Percentiles rank a stretch among this genome's conserved stretches.
Conservation (phyloP, 2,113 vertebrate genomes). For the Dissostichus mawsoni region DNA sequence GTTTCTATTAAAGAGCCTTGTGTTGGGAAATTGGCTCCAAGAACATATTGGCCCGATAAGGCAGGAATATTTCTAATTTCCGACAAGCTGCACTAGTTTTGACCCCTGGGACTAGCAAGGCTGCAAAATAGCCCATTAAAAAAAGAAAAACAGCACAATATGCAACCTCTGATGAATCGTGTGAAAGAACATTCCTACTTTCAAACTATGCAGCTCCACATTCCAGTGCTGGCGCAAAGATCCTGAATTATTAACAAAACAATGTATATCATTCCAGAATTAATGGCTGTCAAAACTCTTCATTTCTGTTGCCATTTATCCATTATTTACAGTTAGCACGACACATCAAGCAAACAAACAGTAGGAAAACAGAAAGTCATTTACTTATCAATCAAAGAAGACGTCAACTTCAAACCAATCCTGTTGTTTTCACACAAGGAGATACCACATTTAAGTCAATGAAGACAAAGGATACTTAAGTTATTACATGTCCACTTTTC, state of each 20-base stretch:
- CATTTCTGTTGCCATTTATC: conserved; percentile 35
- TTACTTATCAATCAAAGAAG: conserved; percentile 16
- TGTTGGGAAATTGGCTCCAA: conserved; percentile 75
- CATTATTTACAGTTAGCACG: conserved; percentile 45
- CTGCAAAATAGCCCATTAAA: conserved; percentile 71
- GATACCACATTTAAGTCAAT: not conserved
- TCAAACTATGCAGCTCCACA: conserved; percentile 50
- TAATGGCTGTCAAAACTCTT: conserved; percentile 34
- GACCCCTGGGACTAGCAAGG: conserved; percentile 65
- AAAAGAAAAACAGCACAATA: conserved; percentile 50
- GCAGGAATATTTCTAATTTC: conserved; percentile 78
- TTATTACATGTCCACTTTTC: not conserved
- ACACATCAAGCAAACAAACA: not conserved
- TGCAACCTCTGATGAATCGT: conserved; percentile 62
- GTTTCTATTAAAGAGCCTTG: conserved; percentile 71
- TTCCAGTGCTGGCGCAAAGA: conserved; percentile 32
- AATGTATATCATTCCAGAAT: conserved; percentile 46
- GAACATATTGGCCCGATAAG: conserved; percentile 68
- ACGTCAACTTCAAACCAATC: not conserved
- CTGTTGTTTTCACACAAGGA: not conserved
- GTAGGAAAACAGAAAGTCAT: not conserved
- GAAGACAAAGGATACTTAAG: not conserved
- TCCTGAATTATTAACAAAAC: conserved; percentile 71
- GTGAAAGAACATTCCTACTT: conserved; percentile 42
- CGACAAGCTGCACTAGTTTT: conserved; percentile 66